Conservation (phyloP, 2,113 vertebrate genomes). For the Dicaeum eximium region DNA sequence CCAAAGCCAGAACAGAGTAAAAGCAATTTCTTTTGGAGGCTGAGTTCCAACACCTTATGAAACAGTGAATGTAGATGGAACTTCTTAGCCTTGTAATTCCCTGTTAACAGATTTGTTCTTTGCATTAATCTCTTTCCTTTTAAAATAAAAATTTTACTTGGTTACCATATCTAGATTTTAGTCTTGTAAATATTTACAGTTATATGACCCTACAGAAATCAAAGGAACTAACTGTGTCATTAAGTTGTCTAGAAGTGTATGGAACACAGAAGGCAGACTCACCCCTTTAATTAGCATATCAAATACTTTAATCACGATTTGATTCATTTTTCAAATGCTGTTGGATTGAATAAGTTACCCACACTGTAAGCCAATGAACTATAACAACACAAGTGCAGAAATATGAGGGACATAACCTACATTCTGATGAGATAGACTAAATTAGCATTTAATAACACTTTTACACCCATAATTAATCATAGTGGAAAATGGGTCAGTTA, state of each 20-base stretch:
- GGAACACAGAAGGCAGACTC: neutral
- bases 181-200: neutral
- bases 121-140: neutral
- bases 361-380: neutral
- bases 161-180: neutral
- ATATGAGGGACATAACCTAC: constrained; percentile 3
- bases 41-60: neutral
- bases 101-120: neutral
- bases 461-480: constrained; percentile 40
- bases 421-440: constrained; percentile 11
- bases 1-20: neutral
- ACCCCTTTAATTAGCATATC: neutral
- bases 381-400: neutral
- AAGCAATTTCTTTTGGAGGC: neutral
- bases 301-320: neutral
- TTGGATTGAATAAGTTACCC: neutral
- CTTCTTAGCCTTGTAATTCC: neutral
- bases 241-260: neutral
- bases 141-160: neutral
- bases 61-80: neutral
- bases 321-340: neutral
- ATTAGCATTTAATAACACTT: constrained; percentile 40
- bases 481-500: neutral
- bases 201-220: neutral
- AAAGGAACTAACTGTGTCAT: neutral